Percentiles rank a stretch among this genome's conserved stretches.
Conservation (phyloP, 2,113 vertebrate genomes). For the Saccopteryx leptura region DNA sequence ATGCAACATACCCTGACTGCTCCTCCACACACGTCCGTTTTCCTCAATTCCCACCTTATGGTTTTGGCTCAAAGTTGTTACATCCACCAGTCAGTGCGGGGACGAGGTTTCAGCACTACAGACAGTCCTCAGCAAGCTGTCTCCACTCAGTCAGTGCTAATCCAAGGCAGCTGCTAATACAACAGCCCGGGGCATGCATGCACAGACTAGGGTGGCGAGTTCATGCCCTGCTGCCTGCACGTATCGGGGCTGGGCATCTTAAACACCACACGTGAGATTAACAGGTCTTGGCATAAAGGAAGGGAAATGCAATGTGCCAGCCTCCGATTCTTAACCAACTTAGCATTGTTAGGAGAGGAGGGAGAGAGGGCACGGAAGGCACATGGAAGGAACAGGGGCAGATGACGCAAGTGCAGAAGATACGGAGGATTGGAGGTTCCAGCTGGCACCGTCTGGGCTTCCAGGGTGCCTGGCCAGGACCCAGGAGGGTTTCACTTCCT, state of each 20-base stretch:
- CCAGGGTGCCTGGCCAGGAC: background rate
- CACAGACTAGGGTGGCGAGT: background rate
- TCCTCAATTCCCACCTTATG: background rate
- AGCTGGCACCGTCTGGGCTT: background rate
- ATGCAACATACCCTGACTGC: accelerated
- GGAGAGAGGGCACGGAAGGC: background rate
- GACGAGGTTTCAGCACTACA: background rate
- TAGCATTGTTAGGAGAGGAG: background rate
- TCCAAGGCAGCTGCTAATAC: background rate
- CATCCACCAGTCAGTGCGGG: background rate
- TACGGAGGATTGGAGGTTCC: background rate
- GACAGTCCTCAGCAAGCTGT: background rate
- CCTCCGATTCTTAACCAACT: background rate
- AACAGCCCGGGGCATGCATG: background rate
- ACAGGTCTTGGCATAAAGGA: background rate
- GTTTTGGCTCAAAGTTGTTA: background rate
- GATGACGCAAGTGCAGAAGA: background rate
- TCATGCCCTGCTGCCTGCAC: accelerated
- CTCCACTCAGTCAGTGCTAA: background rate
- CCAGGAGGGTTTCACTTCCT: conserved; percentile 4
- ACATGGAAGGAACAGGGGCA: background rate
- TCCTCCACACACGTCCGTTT: background rate
- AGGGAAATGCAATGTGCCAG: background rate
- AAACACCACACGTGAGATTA: background rate
- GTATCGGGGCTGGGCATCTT: background rate